phyloP scores from a whole-genome alignment of 2,113 vertebrate species.

The Elaphurus davidianus region DNA sequence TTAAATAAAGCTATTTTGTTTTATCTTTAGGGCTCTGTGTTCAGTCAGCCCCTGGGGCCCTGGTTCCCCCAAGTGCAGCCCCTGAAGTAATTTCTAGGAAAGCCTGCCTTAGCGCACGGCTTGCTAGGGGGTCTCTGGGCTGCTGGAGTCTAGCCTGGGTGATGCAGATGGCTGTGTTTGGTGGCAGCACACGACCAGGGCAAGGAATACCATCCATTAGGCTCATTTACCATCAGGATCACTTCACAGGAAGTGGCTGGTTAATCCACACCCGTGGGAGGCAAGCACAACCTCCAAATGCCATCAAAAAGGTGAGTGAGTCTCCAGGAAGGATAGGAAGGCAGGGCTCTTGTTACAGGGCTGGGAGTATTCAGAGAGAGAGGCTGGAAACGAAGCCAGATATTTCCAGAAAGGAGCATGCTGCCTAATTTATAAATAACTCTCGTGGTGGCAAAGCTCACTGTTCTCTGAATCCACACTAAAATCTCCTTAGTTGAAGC shows the following conservation, averaged over 20 bases:
- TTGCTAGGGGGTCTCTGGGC: background rate
- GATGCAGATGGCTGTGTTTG: background rate
- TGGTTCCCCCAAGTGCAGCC: background rate
- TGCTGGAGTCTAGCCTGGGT: background rate
- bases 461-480: background rate
- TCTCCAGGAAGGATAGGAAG: background rate
- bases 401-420: background rate
- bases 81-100: background rate
- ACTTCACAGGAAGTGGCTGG: background rate
- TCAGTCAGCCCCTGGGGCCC: slow-evolving; percentile 33
- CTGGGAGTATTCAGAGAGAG: background rate
- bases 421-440: background rate
- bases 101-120: background rate
- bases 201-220: background rate
- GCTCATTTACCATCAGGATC: background rate
- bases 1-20: slow-evolving; percentile 86
- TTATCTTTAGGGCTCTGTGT: slow-evolving; percentile 78
- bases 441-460: background rate
- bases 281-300: background rate
- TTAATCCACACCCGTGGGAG: background rate
- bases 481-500: background rate
- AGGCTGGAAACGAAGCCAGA: background rate
- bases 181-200: background rate
- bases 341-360: background rate
- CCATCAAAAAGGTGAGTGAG: slow-evolving; percentile 23